A percentile compares a stretch with the other conserved stretches of the same genome.
These are phyloP conservation scores for Cydia pomonella DNA, from an alignment of 1,140 invertebrate species.

Conservation along the genomic window DNA sequence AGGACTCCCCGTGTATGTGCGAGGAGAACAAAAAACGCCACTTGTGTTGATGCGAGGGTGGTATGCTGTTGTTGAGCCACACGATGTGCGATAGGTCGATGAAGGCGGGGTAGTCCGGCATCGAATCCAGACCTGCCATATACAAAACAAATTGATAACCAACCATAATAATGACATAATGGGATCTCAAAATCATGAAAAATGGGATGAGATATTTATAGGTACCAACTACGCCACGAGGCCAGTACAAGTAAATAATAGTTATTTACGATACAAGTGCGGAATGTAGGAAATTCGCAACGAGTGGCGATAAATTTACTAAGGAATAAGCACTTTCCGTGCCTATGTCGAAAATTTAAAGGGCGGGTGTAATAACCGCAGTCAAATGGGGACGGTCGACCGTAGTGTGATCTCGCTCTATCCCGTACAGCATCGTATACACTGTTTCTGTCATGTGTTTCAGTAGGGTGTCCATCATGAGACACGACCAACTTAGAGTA, in stretches of 20 bases:
- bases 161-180: no score
- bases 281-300: no score
- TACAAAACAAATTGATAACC: slow-evolving; percentile 42
- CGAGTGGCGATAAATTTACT: no score
- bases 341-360: no score
- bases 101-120: slow-evolving; percentile 88
- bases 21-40: slow-evolving; percentile 93
- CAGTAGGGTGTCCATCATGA: slow-evolving; percentile 64
- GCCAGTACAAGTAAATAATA: no score
- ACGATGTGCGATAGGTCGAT: slow-evolving; percentile 88
- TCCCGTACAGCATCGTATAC: slow-evolving; percentile 80
- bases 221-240: no score
- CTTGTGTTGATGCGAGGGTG: slow-evolving; percentile 85
- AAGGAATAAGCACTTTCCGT: no score
- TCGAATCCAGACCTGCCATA: slow-evolving; percentile 84
- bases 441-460: slow-evolving; percentile 79
- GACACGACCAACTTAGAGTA: not conserved
- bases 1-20: slow-evolving; percentile 91
- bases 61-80: slow-evolving; percentile 88
- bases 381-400: no score
- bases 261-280: no score
- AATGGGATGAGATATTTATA: no score
- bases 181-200: no score
- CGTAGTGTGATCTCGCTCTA: slow-evolving; percentile 55
- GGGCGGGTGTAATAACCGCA: no score